Base-by-base conservation (phyloP, 2,888 invertebrate species). In the Platypus cylindrus region DNA sequence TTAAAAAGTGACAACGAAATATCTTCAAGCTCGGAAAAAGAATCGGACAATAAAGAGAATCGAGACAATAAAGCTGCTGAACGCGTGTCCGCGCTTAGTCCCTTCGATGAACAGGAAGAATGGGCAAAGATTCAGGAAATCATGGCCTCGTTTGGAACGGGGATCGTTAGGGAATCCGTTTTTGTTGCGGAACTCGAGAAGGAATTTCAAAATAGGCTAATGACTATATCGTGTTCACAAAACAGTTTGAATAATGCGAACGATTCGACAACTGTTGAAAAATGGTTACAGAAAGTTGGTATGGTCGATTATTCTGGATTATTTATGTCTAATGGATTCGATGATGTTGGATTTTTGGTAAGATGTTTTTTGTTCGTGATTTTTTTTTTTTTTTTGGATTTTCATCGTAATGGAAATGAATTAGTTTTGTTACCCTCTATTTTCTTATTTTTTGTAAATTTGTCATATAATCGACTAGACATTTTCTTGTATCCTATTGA, bases 51-150 rank as follows among this genome's bases (percentile, higher is more conserved):
- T 48, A 59, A 63, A 50, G 68, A 60, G 43, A 58, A 69, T 46
- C 61, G 60, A 35, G 53, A 58, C 36, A 33, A 30, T 25, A 41
- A 36, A 25, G 35, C 31, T 13, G 35, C 31, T 13, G 65, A 66
- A 39, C 63, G 67, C 16, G 61, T 68, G 43, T 68, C 70, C 35
- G 71, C 85, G 48, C 70, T 90, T 49, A 87, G 86, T 56, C 87
- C 89, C 2, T 89, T 89, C 61, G 87, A 91, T 66, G 90, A 91
- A 58, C 78, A 85, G 64, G 89, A 90, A 64, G 93, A 94, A 66
- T 93, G 94, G 87, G 87, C 87, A 15, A 87, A 91, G 65, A 91
- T 94, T 52, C 86, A 87, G 30, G 89, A 91, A 64, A 93, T 93
- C 52, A 86, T 94, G 80, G 89, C 89, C 26, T 86, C 89, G 2